Percentiles rank a stretch among this genome's conserved stretches.
Conservation (phyloP, 35 echinoderm and acorn worm species). For the Lytechinus pictus region DNA sequence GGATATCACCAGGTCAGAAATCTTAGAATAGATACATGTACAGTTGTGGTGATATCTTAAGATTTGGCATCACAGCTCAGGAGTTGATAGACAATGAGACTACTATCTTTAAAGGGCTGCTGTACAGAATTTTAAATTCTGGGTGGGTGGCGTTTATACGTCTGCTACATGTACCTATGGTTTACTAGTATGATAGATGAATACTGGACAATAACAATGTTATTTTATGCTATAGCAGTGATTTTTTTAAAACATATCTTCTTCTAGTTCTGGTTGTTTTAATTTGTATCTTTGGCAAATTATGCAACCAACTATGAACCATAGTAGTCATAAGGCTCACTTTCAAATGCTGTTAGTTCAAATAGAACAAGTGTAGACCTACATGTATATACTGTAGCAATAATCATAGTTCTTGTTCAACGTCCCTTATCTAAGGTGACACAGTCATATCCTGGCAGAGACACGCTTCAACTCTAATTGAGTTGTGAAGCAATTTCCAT, state of each 20-base stretch:
- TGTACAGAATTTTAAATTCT: too few relatives aligned
- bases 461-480: constrained; percentile 11
- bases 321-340: not conserved
- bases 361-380: not conserved
- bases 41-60: too few relatives aligned
- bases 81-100: too few relatives aligned
- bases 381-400: not conserved
- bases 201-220: too few relatives aligned
- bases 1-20: not conserved
- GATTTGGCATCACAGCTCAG: too few relatives aligned
- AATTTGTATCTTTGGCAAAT: not conserved
- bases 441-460: not conserved
- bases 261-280: not conserved
- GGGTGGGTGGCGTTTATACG: too few relatives aligned
- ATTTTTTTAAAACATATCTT: too few relatives aligned
- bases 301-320: not conserved
- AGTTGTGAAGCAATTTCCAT: constrained; percentile 18
- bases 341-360: not conserved
- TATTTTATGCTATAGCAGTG: too few relatives aligned
- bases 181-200: too few relatives aligned
- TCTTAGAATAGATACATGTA: too few relatives aligned
- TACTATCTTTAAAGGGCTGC: too few relatives aligned
- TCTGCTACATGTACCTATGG: too few relatives aligned
- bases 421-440: constrained; percentile 8
- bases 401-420: not conserved